These are phyloP conservation scores for Diabrotica virgifera DNA, from an alignment of 1,140 invertebrate species.

Conservation along the genomic window DNA sequence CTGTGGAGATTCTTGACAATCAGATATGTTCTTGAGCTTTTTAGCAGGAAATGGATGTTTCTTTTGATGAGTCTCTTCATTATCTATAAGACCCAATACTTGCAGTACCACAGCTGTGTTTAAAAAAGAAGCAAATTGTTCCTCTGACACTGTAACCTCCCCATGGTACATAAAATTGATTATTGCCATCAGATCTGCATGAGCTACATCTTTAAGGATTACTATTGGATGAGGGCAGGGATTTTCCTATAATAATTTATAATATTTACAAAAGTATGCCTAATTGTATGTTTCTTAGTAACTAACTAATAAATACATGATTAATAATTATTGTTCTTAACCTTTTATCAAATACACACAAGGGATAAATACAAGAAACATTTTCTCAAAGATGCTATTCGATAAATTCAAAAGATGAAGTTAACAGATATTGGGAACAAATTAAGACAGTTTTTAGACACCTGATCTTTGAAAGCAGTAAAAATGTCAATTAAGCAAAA, in stretches of 20 bases:
- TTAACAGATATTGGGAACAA: too few relatives aligned
- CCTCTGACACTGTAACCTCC: conserved; percentile 71
- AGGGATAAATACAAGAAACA: too few relatives aligned
- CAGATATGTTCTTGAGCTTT: conserved; percentile 26
- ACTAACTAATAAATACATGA: too few relatives aligned
- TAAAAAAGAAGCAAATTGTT: conserved; percentile 67
- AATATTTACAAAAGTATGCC: background rate
- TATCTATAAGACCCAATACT: conserved; percentile 64
- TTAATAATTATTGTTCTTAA: too few relatives aligned
- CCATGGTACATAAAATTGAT: conserved; percentile 78
- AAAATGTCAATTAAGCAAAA: too few relatives aligned
- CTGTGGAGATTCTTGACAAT: conserved; percentile 26
- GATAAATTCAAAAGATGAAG: too few relatives aligned
- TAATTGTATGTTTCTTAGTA: too few relatives aligned
- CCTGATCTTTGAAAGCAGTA: too few relatives aligned
- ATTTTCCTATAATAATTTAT: conserved; percentile 58
- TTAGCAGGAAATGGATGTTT: conserved; percentile 25
- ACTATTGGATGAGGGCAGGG: conserved; percentile 81
- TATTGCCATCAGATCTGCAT: conserved; percentile 64
- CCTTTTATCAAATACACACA: too few relatives aligned
- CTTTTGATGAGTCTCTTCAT: conserved; percentile 22
- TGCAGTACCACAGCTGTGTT: conserved; percentile 70
- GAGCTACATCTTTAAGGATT: conserved; percentile 70
- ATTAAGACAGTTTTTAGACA: too few relatives aligned
- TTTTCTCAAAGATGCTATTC: too few relatives aligned